These are phyloP conservation scores for Noctuana brunneofusca DNA, from an alignment of 2,888 invertebrate species.

Conservation along the genomic window DNA sequence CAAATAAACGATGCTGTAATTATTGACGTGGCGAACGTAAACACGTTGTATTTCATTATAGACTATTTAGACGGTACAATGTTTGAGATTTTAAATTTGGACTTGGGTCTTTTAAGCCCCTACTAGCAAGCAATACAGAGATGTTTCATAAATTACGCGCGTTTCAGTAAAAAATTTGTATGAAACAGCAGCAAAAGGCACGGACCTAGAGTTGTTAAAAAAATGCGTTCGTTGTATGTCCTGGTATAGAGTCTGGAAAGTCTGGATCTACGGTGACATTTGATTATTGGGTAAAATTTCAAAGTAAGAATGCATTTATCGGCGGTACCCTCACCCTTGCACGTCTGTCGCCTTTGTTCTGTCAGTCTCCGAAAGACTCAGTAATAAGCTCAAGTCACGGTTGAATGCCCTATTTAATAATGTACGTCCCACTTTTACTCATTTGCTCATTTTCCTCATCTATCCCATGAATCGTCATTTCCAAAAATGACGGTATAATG, in stretches of 20 bases:
- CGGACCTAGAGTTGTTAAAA: too few species aligned
- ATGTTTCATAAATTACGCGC: too few species aligned
- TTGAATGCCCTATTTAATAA: slow-evolving; percentile 9
- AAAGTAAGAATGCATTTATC: too few species aligned
- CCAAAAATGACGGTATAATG: slow-evolving; percentile 73
- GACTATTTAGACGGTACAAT: slow-evolving; percentile 42
- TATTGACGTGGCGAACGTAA: slow-evolving; percentile 72
- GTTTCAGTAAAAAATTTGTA: too few species aligned
- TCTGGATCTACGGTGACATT: too few species aligned
- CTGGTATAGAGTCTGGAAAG: too few species aligned
- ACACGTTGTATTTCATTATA: slow-evolving; percentile 64
- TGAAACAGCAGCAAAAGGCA: too few species aligned
- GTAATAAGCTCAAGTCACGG: neutral
- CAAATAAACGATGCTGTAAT: slow-evolving; percentile 67
- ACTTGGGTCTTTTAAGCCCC: too few species aligned
- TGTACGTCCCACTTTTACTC: slow-evolving; percentile 51
- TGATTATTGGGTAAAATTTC: too few species aligned
- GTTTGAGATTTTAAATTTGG: neutral
- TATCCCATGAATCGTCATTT: slow-evolving; percentile 48
- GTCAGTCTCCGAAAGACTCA: neutral
- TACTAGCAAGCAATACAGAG: too few species aligned
- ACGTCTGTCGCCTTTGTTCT: neutral
- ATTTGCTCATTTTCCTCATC: slow-evolving; percentile 44
- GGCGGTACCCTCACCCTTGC: too few species aligned
- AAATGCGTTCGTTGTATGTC: too few species aligned